A percentile compares a stretch with the other conserved stretches of the same genome.
These are phyloP conservation scores for Neosalanx taihuensis DNA, from an alignment of 2,797 vertebrate genomes.

Conservation along the genomic window DNA sequence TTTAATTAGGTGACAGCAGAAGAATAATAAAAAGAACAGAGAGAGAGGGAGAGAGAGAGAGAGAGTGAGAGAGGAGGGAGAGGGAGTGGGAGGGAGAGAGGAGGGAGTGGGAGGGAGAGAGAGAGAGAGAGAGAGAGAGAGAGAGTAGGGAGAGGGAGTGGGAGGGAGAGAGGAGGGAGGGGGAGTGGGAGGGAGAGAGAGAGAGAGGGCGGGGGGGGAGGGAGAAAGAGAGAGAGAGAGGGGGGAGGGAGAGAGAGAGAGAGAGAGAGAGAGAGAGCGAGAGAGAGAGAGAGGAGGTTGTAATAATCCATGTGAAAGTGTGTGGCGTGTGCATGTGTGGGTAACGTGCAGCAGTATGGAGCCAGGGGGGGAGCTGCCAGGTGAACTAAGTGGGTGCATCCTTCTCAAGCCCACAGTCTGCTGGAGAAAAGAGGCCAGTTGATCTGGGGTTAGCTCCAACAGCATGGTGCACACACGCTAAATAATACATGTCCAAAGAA, in stretches of 20 bases:
- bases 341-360: not conserved
- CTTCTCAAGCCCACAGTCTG: slow-evolving; percentile 53
- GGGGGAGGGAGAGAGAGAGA: not conserved
- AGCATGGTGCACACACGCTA: slow-evolving; percentile 60
- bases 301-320: not conserved
- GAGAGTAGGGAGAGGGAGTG: not conserved
- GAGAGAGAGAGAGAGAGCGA: not conserved
- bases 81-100: not conserved
- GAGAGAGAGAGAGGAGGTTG: too few species aligned
- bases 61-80: not conserved
- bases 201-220: not conserved
- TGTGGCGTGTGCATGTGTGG: slow-evolving; percentile 1
- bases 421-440: slow-evolving; percentile 75
- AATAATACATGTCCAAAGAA: slow-evolving; percentile 75
- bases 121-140: not conserved
- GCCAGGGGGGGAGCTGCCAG: slow-evolving; percentile 56
- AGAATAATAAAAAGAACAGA: too few species aligned
- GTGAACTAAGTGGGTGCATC: slow-evolving; percentile 56
- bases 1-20: not conserved
- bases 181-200: not conserved
- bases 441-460: slow-evolving; percentile 66
- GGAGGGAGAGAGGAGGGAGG: not conserved
- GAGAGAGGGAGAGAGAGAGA: not conserved
- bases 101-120: not conserved
- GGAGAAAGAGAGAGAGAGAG: not conserved